Evolutionary conservation across 2,113 vertebrate species (phyloP), one percentile per base, ranked within the genome.

Genomic region (Lepisosteus osseus): DNA sequence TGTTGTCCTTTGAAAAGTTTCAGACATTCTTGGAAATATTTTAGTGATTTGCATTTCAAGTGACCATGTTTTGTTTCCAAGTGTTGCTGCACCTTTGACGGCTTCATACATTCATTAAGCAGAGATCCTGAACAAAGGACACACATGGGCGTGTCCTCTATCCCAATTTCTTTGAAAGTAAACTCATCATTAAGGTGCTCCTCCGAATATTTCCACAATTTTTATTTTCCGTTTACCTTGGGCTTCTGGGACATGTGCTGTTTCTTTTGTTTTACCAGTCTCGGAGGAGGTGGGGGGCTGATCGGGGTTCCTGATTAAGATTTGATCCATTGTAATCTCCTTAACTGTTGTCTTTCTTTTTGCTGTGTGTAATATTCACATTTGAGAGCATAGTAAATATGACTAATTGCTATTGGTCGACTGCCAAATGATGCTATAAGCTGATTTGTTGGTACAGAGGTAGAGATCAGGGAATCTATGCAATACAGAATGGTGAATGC

Each of bases 1-100:
- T 63, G 61, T 63, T 63, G 61, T 14, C 61, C 61, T 63, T 63
- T 63, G 61, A 63, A 15, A 63, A 15, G 29, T 63, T 63, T 63
- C n/a, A 63, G 61, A 63, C 29, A 8, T 14, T 14, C 61, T 15
- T 29, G 61, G 29, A 63, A 63, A 15, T 63, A 17, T 63, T 63
- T 15, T 15, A 63, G 2, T 63, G 61, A 15, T 63, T 17, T 61
- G 13, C 17, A 12, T 61, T 61, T 7, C 57, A 61, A 61, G 57
- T 3, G 57, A 61, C 2, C 17, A 61, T 63, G 61, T 14, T 14
- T 63, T 63, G 61, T 4, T 15, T 63, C 61, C 61, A 63, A 63
- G 61, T 63, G 61, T 14, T 8, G 15, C 14, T 63, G 61, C 61
- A 63, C 2, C 15, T 63, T 63, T 63, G 17, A 63, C 29, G 61